phyloP scores from a whole-genome alignment of 2,888 invertebrate species.

The Nudaria mundana region DNA sequence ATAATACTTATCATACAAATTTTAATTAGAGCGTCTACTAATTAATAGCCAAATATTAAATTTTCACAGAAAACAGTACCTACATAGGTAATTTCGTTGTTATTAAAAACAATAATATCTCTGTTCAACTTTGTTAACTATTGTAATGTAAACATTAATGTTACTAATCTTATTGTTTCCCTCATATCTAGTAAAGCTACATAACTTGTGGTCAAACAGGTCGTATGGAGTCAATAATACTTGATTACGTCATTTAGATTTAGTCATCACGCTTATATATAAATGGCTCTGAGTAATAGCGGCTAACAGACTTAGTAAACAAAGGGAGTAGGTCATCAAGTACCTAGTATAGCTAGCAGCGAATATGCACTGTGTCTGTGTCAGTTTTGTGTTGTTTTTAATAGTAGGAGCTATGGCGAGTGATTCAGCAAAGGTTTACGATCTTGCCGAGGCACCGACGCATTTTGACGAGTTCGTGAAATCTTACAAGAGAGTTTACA shows the following conservation, averaged over 20 bases:
- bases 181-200: too few relatives aligned
- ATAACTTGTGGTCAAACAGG: background rate
- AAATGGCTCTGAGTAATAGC: background rate
- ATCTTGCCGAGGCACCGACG: constrained; percentile 31
- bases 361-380: constrained; percentile 11
- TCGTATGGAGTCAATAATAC: background rate
- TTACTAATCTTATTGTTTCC: too few relatives aligned
- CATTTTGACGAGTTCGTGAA: constrained; percentile 41
- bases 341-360: background rate
- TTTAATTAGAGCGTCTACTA: too few relatives aligned
- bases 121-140: too few relatives aligned
- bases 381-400: constrained; percentile 19
- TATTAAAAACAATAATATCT: too few relatives aligned
- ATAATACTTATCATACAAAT: too few relatives aligned
- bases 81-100: too few relatives aligned
- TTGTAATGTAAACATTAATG: too few relatives aligned
- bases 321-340: constrained; percentile 6
- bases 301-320: background rate
- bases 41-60: too few relatives aligned
- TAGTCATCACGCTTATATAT: constrained; percentile 2
- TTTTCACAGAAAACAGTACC: too few relatives aligned
- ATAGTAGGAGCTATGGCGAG: constrained; percentile 24
- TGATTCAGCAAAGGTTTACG: constrained; percentile 23
- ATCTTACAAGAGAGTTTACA: constrained; percentile 40
- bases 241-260: background rate